Conservation (phyloP, 2,888 invertebrate genomes). For the Nymphalis c-album region DNA sequence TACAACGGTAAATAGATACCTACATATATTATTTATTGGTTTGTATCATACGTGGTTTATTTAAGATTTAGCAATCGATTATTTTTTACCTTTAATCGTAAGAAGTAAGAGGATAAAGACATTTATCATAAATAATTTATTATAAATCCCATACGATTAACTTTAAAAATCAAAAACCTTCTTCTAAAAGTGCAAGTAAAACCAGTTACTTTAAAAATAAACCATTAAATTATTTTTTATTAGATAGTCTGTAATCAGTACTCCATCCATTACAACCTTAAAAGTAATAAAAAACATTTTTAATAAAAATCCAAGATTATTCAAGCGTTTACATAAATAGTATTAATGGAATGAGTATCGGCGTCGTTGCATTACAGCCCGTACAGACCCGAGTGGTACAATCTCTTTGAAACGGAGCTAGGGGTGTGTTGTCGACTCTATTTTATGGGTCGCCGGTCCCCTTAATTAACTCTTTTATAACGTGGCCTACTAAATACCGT, state of each 20-base stretch:
- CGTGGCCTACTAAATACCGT: conserved; percentile 32
- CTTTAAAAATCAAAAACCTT: too few relatives aligned
- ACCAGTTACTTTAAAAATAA: too few relatives aligned
- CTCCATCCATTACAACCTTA: neutral
- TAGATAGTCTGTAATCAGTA: neutral
- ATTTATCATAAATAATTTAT: too few relatives aligned
- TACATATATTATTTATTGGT: neutral
- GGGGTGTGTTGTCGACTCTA: conserved; percentile 49
- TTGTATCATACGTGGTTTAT: too few relatives aligned
- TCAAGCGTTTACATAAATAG: conserved; percentile 16
- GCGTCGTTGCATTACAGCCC: conserved; percentile 40
- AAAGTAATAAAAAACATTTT: neutral
- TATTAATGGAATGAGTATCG: conserved; percentile 36
- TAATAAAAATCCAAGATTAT: neutral
- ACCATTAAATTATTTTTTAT: too few relatives aligned
- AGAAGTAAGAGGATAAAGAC: too few relatives aligned
- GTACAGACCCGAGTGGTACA: conserved; percentile 48
- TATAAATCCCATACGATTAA: too few relatives aligned
- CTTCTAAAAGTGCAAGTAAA: too few relatives aligned
- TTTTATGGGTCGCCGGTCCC: conserved; percentile 65
- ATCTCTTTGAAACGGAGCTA: conserved; percentile 68
- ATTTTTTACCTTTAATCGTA: too few relatives aligned
- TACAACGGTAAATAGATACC: neutral
- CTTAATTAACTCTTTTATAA: conserved; percentile 63
- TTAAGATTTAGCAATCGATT: too few relatives aligned